Conservation (phyloP, 1,140 invertebrate species). For the Drosophila nigrodunni region DNA sequence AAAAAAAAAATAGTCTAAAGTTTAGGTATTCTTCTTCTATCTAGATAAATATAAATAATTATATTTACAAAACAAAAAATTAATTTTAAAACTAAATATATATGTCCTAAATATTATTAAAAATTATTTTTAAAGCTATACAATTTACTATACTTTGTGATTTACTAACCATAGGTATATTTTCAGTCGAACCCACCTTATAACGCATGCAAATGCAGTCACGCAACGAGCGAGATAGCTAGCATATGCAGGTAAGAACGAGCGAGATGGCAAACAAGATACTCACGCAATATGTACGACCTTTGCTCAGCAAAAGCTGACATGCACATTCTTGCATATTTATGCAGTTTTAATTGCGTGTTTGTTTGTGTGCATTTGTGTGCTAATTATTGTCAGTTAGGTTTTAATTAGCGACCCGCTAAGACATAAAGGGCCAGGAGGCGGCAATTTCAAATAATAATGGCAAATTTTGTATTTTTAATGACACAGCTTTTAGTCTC, state of each 20-base stretch:
- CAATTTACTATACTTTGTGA: neutral
- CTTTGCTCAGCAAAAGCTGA: constrained; percentile 54
- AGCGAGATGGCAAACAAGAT: neutral
- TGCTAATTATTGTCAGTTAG: constrained; percentile 80
- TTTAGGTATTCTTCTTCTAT: no score
- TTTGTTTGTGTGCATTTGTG: constrained; percentile 69
- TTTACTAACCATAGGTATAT: neutral
- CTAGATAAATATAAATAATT: no score
- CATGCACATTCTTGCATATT: constrained; percentile 78
- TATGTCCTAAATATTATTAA: no score
- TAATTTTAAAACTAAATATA: neutral
- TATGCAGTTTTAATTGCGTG: constrained; percentile 80
- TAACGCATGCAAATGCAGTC: neutral
- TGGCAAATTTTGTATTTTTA: constrained; percentile 18
- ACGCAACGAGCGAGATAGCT: neutral
- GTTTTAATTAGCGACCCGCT: constrained; percentile 65
- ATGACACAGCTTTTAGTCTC: constrained; percentile 4
- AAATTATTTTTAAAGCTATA: no score
- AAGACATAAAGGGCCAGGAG: neutral
- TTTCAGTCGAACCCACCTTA: neutral
- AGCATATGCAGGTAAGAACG: neutral
- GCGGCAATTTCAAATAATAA: neutral
- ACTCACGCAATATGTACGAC: constrained; percentile 31
- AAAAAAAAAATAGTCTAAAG: no score
- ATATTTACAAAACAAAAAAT: no score